Evolutionary conservation across 2,797 vertebrate species (phyloP).

Genomic region (Moxostoma hubbsi): DNA sequence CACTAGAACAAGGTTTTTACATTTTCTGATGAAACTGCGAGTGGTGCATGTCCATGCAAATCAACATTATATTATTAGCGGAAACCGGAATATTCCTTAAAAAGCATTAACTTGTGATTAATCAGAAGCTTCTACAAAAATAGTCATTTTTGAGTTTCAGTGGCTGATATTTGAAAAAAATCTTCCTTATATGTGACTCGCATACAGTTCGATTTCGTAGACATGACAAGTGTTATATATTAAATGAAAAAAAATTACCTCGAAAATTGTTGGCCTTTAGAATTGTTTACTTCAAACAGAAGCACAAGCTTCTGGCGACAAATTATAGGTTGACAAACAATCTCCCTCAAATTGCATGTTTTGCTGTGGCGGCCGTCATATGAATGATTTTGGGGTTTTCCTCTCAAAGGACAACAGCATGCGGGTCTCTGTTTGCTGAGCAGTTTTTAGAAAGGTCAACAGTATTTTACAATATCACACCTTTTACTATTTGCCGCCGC

Average conservation of each 20-base stretch:
- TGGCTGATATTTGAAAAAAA: too few relatives aligned
- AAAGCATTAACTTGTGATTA: too few relatives aligned
- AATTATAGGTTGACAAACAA: conserved; percentile 68
- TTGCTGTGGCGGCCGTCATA: conserved; percentile 51
- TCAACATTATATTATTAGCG: too few relatives aligned
- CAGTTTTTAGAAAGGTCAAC: background rate
- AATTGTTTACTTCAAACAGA: conserved; percentile 53
- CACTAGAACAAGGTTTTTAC: too few relatives aligned
- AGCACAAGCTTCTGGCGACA: conserved; percentile 50
- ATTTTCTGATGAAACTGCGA: too few relatives aligned
- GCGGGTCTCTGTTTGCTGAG: conserved; percentile 50
- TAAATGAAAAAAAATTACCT: background rate
- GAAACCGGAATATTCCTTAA: too few relatives aligned
- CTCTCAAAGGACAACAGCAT: conserved; percentile 40
- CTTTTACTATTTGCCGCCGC: background rate
- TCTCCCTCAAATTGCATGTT: conserved; percentile 70
- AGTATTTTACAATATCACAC: background rate
- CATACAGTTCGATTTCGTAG: too few relatives aligned
- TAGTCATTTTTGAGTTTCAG: too few relatives aligned
- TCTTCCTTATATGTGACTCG: too few relatives aligned
- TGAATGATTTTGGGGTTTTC: conserved; percentile 60
- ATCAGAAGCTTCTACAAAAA: too few relatives aligned
- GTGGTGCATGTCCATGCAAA: too few relatives aligned
- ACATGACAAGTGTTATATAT: background rate
- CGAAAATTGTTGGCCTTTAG: too few relatives aligned